Evolutionary conservation across 2,888 invertebrate genomes (phyloP), one percentile per base, ranked within the genome.

Genomic region (Drosophila kanekoi): DNA sequence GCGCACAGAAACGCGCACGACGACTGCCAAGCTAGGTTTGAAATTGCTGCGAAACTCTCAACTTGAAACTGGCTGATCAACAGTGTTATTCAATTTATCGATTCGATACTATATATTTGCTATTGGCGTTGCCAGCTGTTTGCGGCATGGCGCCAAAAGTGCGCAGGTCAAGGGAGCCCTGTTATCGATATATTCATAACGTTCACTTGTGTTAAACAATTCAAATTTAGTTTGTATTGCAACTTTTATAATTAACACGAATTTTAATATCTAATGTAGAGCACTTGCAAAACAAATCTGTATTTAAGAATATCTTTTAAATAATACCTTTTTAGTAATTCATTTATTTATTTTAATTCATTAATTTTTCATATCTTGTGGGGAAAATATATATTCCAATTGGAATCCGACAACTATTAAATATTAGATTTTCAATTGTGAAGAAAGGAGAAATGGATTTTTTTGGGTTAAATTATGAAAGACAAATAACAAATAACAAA

Each of bases 51-150:
- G 57, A 59, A 56, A 60, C 56, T 53, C 56, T 57, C 23, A 40
- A 53, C 37, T 51, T 37, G 44, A 23, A 53, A 18, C 64, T 28
- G 32, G 48, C 41, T 52, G 72, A 72, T 72, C 60, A 73, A 57
- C 60, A 66, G 49, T 18, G 9, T 71, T 66, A 66, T 37, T 40
- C 54, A 52, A 60, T 60, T 60, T 71, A 72, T 72, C 71, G 71
- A 72, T 66, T 72, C 45, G n/a, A 45, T 51, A 32, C 59, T 37
- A 52, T 54, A 47, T 37, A 41, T 18, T 23, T 6, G 23, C n/a
- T 18, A 20, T 33, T 4, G 4, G 64, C 38, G 51, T 28, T 71
- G 59, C 71, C 72, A 65, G 10, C 63, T 38, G 9, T 5, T 4
- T n/a, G 35, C 4, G 8, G 9, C 4, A 35, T 33, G 37, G 70